Percentiles rank a stretch among this genome's conserved stretches.
These are phyloP conservation scores for Acleris emargana DNA, from an alignment of 2,888 invertebrate species.

Conservation along the genomic window DNA sequence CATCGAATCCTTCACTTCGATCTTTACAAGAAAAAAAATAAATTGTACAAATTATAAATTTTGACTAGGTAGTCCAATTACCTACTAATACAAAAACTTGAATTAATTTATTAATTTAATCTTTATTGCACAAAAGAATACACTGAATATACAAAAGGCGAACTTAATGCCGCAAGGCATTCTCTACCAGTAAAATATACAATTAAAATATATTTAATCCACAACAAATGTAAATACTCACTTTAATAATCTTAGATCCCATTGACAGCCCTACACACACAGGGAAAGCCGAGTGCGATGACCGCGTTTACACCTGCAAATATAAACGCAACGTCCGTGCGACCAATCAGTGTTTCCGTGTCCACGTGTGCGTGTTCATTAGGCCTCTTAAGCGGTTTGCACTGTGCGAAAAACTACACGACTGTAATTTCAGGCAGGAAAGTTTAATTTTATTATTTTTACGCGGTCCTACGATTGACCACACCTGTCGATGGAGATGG, in stretches of 20 bases:
- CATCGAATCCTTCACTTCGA: too few relatives aligned
- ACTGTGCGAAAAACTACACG: slow-evolving; percentile 4
- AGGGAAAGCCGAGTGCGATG: slow-evolving; percentile 64
- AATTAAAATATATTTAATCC: background rate
- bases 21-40: too few relatives aligned
- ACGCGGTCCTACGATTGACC: background rate
- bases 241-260: slow-evolving; percentile 37
- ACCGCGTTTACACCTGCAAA: slow-evolving; percentile 79
- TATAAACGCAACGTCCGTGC: slow-evolving; percentile 63
- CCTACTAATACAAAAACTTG: too few relatives aligned
- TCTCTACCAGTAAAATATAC: too few relatives aligned
- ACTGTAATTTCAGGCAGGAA: background rate
- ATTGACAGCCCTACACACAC: slow-evolving; percentile 51
- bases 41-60: too few relatives aligned
- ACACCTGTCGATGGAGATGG: background rate
- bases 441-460: background rate
- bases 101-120: too few relatives aligned
- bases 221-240: background rate
- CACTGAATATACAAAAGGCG: too few relatives aligned
- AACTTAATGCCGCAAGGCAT: too few relatives aligned
- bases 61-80: too few relatives aligned
- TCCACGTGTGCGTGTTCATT: slow-evolving; percentile 57
- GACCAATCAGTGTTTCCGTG: slow-evolving; percentile 54
- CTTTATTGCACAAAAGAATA: too few relatives aligned
- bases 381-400: slow-evolving; percentile 33